Evolutionary conservation across 64 coral and sea anemone genomes (phyloP), one percentile per base, ranked within the genome.

Genomic region (Dendronephthya gigantea): DNA sequence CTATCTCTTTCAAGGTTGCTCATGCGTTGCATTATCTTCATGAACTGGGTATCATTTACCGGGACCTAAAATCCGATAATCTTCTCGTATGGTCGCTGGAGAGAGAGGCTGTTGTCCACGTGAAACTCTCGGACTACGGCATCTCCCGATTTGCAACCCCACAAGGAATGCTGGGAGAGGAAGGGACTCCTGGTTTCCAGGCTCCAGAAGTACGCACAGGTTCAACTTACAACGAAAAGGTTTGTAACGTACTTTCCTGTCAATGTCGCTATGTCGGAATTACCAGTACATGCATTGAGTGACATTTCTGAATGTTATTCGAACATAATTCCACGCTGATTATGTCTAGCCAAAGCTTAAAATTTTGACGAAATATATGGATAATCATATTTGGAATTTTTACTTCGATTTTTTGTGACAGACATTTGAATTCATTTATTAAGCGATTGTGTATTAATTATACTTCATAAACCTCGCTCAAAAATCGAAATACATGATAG

Each of bases 181-280:
- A 98, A 82, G 95, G 95, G 51, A 98, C 95, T 23, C 95, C 95
- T 14, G 95, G 95, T 19, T 98, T 93, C 82, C 95, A 98, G 75
- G 95, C 95, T 39, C 95, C 95, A 29, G 95, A 98, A 83, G 93
- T 98, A 81, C 92, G 92, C 14, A 62, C 91, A 23, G 92, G 95
- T 16, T 62, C 90, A 14, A 92, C 92, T 6, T 98, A 98, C 49
- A 90, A 98, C 68, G 95, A 98, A 65, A 98, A 98, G 87, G 95
- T 98, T 82, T 50, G 41, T 34, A 66, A 30, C 5, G 22, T 23
- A 72, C 40, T 33, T 23, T 74, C 13, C 30, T 12, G 40, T 17
- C 27, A 45, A 22, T 25, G 25, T 69, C 69, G 36, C 27, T n/a
- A n/a, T n/a, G n/a, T n/a, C n/a, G n/a, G n/a, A n/a, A n/a, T n/a